phyloP scores from a whole-genome alignment of 2,888 invertebrate species.

The Piscicola geometra region DNA sequence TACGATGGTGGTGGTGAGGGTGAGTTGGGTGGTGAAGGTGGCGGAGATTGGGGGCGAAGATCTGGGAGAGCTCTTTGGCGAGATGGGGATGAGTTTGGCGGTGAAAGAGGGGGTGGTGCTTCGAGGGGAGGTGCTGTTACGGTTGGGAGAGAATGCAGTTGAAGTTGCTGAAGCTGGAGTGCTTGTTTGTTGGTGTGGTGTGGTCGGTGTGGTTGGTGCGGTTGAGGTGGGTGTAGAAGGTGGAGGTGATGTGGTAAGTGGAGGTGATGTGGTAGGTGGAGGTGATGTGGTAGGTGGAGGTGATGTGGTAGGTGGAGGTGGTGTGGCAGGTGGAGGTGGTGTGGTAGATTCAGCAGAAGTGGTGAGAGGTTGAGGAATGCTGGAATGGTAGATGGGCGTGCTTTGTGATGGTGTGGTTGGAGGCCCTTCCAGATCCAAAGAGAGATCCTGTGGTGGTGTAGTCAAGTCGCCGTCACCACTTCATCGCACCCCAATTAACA shows the following conservation, averaged over 20 bases:
- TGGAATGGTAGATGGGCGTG: too few relatives aligned
- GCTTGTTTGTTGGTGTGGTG: too few relatives aligned
- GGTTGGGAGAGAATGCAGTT: not conserved
- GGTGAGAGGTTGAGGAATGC: too few relatives aligned
- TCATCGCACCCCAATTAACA: too few relatives aligned
- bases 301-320: too few relatives aligned
- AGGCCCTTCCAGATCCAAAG: not conserved
- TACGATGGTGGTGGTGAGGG: constrained; percentile 1
- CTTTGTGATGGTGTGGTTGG: not conserved
- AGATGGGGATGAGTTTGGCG: not conserved
- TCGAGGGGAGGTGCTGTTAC: not conserved
- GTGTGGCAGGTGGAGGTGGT: too few relatives aligned
- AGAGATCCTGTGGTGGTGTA: not conserved
- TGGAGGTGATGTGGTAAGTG: not conserved
- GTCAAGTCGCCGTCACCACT: too few relatives aligned
- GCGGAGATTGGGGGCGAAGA: not conserved
- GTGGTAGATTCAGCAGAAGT: too few relatives aligned
- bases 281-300: not conserved
- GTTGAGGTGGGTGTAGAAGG: too few relatives aligned
- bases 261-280: not conserved
- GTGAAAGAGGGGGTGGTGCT: not conserved
- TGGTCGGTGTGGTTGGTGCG: too few relatives aligned
- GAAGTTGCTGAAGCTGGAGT: too few relatives aligned
- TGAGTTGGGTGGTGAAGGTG: not conserved
- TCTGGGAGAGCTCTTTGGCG: not conserved